These are phyloP conservation scores for Stenodema calcarata DNA, from an alignment of 2,888 invertebrate genomes.

Conservation along the genomic window DNA sequence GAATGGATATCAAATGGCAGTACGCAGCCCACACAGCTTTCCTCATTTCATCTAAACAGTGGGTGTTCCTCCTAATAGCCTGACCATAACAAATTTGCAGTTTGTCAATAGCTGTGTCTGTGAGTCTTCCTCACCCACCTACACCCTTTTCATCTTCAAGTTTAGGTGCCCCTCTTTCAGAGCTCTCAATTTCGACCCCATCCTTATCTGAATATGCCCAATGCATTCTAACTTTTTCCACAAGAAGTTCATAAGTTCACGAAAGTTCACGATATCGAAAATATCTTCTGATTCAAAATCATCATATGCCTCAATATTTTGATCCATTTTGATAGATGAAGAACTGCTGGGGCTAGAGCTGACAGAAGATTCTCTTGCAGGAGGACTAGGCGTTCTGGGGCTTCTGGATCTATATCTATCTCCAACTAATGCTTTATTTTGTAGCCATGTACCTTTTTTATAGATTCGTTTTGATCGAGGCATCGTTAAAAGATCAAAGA, in stretches of 20 bases:
- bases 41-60: not conserved
- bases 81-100: not conserved
- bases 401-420: no score
- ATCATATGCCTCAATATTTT: not conserved
- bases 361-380: no score
- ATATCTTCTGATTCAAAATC: not conserved
- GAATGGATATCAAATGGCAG: not conserved
- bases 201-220: constrained; percentile 1
- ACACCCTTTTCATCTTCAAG: not conserved
- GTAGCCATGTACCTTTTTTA: no score
- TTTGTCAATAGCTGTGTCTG: constrained; percentile 13
- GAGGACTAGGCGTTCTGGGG: no score
- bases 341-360: no score
- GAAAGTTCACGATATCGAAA: not conserved
- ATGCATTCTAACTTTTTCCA: not conserved
- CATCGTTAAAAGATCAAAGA: no score
- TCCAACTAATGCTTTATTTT: no score
- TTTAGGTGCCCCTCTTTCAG: not conserved
- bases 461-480: no score
- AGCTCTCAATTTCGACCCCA: constrained; percentile 1
- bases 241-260: not conserved
- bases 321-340: no score
- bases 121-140: not conserved
- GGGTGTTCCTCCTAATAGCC: constrained; percentile 10
- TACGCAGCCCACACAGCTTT: not conserved